A percentile compares a stretch with the other conserved stretches of the same genome.
phyloP scores from a whole-genome alignment of 2,797 vertebrate species.

The Spea hammondii region DNA sequence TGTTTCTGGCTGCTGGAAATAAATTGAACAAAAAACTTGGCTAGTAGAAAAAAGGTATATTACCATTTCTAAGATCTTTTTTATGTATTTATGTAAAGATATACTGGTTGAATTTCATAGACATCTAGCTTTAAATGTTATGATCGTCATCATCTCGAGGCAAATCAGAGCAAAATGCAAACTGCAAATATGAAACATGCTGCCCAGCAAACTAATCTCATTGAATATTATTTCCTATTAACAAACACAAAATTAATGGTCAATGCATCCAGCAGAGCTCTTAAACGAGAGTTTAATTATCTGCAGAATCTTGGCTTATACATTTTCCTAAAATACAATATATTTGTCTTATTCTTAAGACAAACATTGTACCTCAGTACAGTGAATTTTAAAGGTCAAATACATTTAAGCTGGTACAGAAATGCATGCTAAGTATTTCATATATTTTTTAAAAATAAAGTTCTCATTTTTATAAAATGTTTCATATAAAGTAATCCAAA shows the following conservation, averaged over 20 bases:
- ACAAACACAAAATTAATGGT: not conserved
- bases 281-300: slow-evolving; percentile 28
- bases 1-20: no score
- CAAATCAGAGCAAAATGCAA: no score
- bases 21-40: no score
- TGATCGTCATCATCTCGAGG: no score
- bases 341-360: slow-evolving; percentile 37
- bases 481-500: not conserved
- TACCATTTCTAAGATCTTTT: no score
- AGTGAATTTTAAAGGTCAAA: slow-evolving; percentile 39
- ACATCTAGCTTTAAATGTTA: no score
- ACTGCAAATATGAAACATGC: not conserved
- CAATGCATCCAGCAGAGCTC: slow-evolving; percentile 3
- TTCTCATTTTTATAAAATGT: not conserved
- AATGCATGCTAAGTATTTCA: slow-evolving; percentile 14
- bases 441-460: not conserved
- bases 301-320: slow-evolving; percentile 14
- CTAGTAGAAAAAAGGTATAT: no score
- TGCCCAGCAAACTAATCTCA: not conserved
- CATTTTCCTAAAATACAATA: slow-evolving; percentile 10
- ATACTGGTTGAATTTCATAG: no score
- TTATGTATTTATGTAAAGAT: no score
- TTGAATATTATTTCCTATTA: not conserved
- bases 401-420: slow-evolving; percentile 11
- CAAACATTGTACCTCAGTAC: slow-evolving; percentile 21